Evolutionary conservation across 2,888 invertebrate genomes (phyloP).

Genomic region (Choristoneura rosaceana): DNA sequence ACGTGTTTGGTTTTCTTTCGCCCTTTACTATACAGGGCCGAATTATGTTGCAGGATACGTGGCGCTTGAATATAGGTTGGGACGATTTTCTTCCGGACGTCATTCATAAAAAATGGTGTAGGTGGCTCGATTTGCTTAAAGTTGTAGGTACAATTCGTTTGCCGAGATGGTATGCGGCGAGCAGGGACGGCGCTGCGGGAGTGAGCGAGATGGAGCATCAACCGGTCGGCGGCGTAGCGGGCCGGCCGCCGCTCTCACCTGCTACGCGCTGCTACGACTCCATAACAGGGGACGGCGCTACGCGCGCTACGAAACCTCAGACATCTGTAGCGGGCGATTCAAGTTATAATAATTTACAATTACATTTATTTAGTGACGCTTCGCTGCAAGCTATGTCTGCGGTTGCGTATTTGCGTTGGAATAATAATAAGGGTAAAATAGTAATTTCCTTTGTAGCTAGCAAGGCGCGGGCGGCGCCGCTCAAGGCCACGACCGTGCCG

Average conservation of each 20-base stretch:
- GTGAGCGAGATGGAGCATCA: too few species aligned
- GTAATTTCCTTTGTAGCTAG: background rate
- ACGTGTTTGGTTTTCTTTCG: slow-evolving; percentile 46
- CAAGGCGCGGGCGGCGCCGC: background rate
- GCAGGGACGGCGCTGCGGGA: background rate
- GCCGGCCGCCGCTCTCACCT: background rate
- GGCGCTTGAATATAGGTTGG: background rate
- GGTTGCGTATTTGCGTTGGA: background rate
- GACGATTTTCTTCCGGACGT: background rate
- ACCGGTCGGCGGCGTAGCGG: background rate
- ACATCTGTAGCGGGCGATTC: background rate
- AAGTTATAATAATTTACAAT: background rate
- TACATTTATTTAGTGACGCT: slow-evolving; percentile 3
- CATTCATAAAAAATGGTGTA: background rate
- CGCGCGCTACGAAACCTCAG: background rate
- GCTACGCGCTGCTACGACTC: too few species aligned
- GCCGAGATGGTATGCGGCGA: background rate
- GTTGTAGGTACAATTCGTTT: background rate
- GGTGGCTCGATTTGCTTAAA: background rate
- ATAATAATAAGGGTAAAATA: background rate
- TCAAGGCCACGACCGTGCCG: background rate
- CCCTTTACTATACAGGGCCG: slow-evolving; percentile 42
- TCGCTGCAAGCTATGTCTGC: background rate
- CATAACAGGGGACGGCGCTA: background rate
- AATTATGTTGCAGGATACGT: background rate